phyloP scores from a whole-genome alignment of 2,888 invertebrate genomes.

The Catonia carolina region DNA sequence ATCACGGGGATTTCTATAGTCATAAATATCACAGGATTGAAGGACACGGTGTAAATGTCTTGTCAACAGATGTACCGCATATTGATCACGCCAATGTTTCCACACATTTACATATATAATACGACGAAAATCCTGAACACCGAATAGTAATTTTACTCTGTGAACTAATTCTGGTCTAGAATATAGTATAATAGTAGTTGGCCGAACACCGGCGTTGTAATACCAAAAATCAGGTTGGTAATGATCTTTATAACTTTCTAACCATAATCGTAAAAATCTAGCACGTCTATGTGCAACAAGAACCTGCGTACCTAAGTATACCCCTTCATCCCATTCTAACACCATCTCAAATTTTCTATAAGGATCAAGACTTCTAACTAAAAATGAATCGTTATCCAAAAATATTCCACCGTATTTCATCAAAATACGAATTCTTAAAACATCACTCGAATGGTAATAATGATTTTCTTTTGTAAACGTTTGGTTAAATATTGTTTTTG shows the following conservation, averaged over 20 bases:
- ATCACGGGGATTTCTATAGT: background rate
- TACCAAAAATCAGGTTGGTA: conserved; percentile 39
- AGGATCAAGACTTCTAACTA: conserved; percentile 37
- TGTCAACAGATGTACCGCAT: conserved; percentile 6
- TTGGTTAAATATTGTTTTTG: conserved; percentile 20
- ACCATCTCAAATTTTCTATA: conserved; percentile 38
- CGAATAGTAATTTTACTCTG: conserved; percentile 39
- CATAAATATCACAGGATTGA: background rate
- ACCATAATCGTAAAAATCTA: conserved; percentile 37
- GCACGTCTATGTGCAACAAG: conserved; percentile 38
- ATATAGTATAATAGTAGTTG: conserved; percentile 39
- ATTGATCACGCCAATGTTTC: conserved; percentile 19
- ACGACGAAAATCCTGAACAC: conserved; percentile 36
- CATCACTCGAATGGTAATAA: conserved; percentile 23
- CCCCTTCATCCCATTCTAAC: conserved; percentile 35
- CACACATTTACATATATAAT: conserved; percentile 7
- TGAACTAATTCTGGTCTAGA: conserved; percentile 40
- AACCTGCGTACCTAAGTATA: conserved; percentile 29
- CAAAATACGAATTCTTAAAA: conserved; percentile 34
- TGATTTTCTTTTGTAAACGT: conserved; percentile 3
- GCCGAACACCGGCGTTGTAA: conserved; percentile 42
- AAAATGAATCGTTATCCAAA: conserved; percentile 39
- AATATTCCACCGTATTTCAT: conserved; percentile 39
- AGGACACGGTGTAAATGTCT: background rate
- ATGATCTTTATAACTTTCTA: conserved; percentile 34